phyloP scores from a whole-genome alignment of 2,888 invertebrate genomes.

The Pediacus dermestoides region DNA sequence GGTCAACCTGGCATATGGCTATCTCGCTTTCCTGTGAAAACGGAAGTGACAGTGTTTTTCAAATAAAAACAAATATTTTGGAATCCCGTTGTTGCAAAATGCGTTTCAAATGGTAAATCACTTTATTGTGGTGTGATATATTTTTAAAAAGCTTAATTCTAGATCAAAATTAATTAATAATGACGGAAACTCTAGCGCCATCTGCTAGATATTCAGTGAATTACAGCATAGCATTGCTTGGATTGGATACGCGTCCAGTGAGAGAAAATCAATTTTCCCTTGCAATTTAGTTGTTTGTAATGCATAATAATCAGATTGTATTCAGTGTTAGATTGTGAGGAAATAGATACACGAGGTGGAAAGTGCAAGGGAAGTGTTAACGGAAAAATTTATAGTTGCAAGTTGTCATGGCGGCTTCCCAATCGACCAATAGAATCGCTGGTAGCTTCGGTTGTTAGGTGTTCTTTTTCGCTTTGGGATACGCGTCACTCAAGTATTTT shows the following conservation, averaged over 20 bases:
- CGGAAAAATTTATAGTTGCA: slow-evolving; percentile 46
- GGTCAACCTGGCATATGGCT: too few species aligned
- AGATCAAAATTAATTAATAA: too few species aligned
- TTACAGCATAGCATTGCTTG: slow-evolving; percentile 27
- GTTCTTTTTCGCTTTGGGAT: slow-evolving; percentile 63
- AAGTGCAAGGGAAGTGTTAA: slow-evolving; percentile 39
- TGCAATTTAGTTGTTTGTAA: slow-evolving; percentile 1
- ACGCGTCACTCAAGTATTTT: slow-evolving; percentile 67
- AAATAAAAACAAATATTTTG: too few species aligned
- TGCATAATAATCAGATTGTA: not conserved
- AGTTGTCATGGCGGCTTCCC: slow-evolving; percentile 64
- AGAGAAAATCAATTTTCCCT: slow-evolving; percentile 14
- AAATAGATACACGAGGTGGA: too few species aligned
- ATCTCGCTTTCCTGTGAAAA: too few species aligned
- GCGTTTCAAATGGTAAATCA: too few species aligned
- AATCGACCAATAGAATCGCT: slow-evolving; percentile 68
- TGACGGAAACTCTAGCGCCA: too few species aligned
- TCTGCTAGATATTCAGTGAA: slow-evolving; percentile 11
- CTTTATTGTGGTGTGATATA: too few species aligned
- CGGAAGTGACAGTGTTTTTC: too few species aligned
- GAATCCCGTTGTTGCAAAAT: too few species aligned
- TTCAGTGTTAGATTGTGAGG: slow-evolving; percentile 25
- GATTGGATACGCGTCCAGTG: slow-evolving; percentile 21
- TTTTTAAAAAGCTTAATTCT: too few species aligned
- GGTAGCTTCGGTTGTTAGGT: slow-evolving; percentile 63